Percentiles rank a stretch among this genome's conserved stretches.
phyloP scores from a whole-genome alignment of 1,140 invertebrate genomes.

The Drosophila arawakana region DNA sequence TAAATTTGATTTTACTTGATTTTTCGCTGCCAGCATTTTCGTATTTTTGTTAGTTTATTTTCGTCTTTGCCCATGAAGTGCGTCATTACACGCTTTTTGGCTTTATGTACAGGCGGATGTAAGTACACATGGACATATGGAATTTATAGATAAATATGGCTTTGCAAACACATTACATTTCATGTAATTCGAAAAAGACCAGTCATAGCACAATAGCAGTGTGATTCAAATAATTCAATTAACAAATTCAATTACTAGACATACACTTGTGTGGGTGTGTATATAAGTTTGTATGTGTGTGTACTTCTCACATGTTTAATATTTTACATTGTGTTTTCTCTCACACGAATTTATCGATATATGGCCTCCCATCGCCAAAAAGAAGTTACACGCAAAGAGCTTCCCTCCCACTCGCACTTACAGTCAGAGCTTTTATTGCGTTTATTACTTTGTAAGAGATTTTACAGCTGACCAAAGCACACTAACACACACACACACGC shows the following conservation, averaged over 20 bases:
- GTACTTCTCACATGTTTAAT: not conserved
- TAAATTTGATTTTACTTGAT: constrained; percentile 26
- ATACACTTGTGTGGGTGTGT: not conserved
- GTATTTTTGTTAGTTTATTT: not conserved
- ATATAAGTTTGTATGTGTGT: not conserved
- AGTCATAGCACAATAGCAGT: too few species aligned
- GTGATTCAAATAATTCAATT: constrained; percentile 2
- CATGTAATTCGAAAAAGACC: too few species aligned
- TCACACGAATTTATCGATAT: constrained; percentile 1
- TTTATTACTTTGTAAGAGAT: not conserved
- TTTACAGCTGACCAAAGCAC: constrained; percentile 7
- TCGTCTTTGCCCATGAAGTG: constrained; percentile 15
- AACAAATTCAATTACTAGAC: constrained; percentile 1
- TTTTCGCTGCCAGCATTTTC: constrained; percentile 17
- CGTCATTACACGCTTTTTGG: constrained; percentile 40
- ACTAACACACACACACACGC: not conserved
- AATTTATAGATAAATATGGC: too few species aligned
- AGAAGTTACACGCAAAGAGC: not conserved
- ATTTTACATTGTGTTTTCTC: not conserved
- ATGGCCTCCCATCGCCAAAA: not conserved
- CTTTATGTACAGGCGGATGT: not conserved
- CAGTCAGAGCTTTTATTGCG: not conserved
- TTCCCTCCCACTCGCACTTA: not conserved
- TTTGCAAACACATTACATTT: too few species aligned
- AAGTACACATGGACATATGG: too few species aligned